Base-by-base conservation (phyloP, 2,797 vertebrate genomes). In the Tapirus indicus region DNA sequence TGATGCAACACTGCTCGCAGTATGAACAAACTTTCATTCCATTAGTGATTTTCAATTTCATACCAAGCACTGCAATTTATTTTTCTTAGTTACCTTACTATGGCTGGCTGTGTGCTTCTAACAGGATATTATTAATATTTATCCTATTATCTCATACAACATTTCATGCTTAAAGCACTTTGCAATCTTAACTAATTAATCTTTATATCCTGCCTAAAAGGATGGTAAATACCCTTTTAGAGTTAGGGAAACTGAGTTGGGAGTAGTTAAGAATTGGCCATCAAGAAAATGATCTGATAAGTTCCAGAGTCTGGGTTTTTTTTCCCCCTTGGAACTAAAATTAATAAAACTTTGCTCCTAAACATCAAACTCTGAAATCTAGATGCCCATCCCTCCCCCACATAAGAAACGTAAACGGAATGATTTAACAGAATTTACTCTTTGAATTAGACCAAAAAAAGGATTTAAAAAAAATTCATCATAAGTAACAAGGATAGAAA, bases 91-190 rank as follows among this genome's bases (percentile, higher is more conserved):
- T 98, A 98, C 96, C 95, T 97, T 94, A 66, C 85, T 29, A 91
- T 35, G 32, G 62, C 91, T 95, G 21, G 49, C 88, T 90, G 27
- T 97, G 77, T 75, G 83, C 92, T 97, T 95, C 44, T 85, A 92
- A 91, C 74, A 95, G 95, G 97, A 97, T 97, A 97, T 97, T 97
- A 97, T 97, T 97, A 98, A 97, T 97, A 97, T 97, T 97, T 97
- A 97, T 96, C 64, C 72, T 97, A 95, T 97, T 96, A 97, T 97
- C 96, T 98, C 97, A 97, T 97, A 87, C 91, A 97, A 62, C 88
- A 90, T 93, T 97, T 97, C 74, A 96, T 91, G 77, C 64, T 95
- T 89, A 91, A 95, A 96, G 95, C 84, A 98, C 95, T 97, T 97
- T 88, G 58, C 90, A 96, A 75, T 94, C 93, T 96, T 97, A 96